Evolutionary conservation across 2,113 vertebrate species (phyloP).

Genomic region (Leucoraja erinaceus): DNA sequence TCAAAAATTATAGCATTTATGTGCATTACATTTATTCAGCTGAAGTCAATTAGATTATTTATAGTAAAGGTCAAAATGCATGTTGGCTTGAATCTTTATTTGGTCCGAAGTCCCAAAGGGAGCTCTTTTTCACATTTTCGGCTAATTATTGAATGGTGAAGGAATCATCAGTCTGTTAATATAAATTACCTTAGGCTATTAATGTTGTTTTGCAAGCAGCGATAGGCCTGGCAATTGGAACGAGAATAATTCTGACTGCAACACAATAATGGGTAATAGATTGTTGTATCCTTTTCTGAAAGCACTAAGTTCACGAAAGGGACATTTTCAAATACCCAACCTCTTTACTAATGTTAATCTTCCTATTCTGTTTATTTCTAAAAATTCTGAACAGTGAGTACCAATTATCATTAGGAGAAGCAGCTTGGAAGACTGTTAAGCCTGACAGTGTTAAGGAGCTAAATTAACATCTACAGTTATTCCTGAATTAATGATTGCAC

Average conservation of each 20-base stretch:
- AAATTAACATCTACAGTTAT: slow-evolving; percentile 26
- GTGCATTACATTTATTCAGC: neutral
- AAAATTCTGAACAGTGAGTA: slow-evolving; percentile 1
- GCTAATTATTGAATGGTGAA: slow-evolving; percentile 10
- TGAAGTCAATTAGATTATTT: slow-evolving; percentile 7
- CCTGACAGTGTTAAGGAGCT: slow-evolving; percentile 2
- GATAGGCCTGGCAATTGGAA: neutral
- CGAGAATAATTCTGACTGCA: neutral
- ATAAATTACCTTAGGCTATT: neutral
- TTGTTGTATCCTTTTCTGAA: neutral
- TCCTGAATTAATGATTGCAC: slow-evolving; percentile 6
- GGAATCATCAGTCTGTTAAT: neutral
- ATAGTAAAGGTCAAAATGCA: slow-evolving; percentile 3
- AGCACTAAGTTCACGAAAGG: neutral
- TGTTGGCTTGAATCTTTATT: neutral
- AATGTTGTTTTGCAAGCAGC: neutral
- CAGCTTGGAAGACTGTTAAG: neutral
- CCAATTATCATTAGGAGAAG: slow-evolving; percentile 20
- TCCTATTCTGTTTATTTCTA: neutral
- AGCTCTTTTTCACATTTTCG: neutral
- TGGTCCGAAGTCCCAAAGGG: neutral
- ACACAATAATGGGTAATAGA: neutral
- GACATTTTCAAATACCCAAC: neutral
- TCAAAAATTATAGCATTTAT: neutral
- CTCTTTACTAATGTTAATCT: slow-evolving; percentile 1